A percentile compares a stretch with the other conserved stretches of the same genome.
Conservation (phyloP, 2,888 invertebrate species). For the Tetrapedia diversipes region DNA sequence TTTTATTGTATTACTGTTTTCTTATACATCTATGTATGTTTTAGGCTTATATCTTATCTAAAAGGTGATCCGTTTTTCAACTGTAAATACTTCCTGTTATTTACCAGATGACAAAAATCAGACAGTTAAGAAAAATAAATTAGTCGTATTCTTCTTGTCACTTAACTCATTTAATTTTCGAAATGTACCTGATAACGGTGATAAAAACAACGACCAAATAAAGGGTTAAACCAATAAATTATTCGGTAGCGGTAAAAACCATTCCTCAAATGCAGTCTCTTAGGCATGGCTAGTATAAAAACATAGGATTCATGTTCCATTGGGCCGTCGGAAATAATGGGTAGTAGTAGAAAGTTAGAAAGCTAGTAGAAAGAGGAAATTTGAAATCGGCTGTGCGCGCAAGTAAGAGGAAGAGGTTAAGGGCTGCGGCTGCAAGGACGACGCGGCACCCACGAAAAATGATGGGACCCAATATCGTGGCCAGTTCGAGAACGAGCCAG, state of each 20-base stretch:
- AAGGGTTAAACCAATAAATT: no score
- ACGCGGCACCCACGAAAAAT: conserved; percentile 62
- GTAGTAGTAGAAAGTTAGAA: no score
- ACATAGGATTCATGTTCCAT: conserved; percentile 55
- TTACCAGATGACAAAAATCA: no score
- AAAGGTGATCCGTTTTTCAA: no score
- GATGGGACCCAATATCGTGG: conserved; percentile 68
- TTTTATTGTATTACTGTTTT: no score
- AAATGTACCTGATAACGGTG: neutral
- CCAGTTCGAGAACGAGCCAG: conserved; percentile 50
- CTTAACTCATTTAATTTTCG: neutral
- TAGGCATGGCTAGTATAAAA: conserved; percentile 26
- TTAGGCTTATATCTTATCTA: no score
- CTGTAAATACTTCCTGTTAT: no score
- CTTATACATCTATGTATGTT: no score
- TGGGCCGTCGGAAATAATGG: conserved; percentile 60
- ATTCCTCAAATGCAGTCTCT: conserved; percentile 27
- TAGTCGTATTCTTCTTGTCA: no score
- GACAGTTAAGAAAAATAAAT: no score
- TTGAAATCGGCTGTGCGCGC: conserved; percentile 29
- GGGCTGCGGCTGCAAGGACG: conserved; percentile 18
- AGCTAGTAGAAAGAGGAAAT: conserved; percentile 39
- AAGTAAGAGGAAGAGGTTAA: conserved; percentile 8
- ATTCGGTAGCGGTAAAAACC: no score
- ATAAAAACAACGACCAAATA: no score